These are phyloP conservation scores for Dolomedes plantarius DNA, from an alignment of 2,888 invertebrate genomes.

Conservation along the genomic window DNA sequence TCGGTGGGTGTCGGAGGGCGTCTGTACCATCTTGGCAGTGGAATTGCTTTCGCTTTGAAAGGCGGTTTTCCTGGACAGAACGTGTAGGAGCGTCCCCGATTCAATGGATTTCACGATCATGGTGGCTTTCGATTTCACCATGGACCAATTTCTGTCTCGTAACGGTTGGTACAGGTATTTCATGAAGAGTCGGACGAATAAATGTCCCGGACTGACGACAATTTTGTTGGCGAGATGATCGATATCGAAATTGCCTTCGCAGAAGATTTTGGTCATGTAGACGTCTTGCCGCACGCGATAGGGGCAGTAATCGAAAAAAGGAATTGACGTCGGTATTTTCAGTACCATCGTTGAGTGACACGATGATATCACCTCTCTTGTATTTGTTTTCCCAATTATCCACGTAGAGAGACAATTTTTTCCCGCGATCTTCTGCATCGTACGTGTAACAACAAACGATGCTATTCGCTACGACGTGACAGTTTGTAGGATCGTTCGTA, in stretches of 20 bases:
- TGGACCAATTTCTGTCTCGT: too few species aligned
- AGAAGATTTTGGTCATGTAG: too few species aligned
- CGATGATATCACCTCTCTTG: slow-evolving; percentile 13
- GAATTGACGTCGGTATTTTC: too few species aligned
- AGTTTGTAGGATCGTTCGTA: slow-evolving; percentile 40
- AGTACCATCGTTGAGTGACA: slow-evolving; percentile 17
- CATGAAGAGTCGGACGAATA: too few species aligned
- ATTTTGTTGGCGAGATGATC: too few species aligned
- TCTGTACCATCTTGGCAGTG: slow-evolving; percentile 34
- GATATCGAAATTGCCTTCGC: too few species aligned
- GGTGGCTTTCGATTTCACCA: too few species aligned
- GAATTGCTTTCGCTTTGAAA: slow-evolving; percentile 36
- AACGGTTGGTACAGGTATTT: too few species aligned
- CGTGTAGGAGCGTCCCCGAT: slow-evolving; percentile 32
- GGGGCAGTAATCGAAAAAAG: too few species aligned
- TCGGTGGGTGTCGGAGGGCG: slow-evolving; percentile 13
- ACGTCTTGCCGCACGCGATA: too few species aligned
- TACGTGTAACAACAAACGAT: slow-evolving; percentile 27
- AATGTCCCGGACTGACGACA: too few species aligned
- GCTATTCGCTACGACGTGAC: slow-evolving; percentile 13
- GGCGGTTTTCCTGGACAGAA: slow-evolving; percentile 39
- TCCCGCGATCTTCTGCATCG: slow-evolving; percentile 33
- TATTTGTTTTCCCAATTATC: neutral
- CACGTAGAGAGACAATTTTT: slow-evolving; percentile 27
- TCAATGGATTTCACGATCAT: slow-evolving; percentile 28